phyloP scores from a whole-genome alignment of 2,888 invertebrate species.

The Drosophila barbarae region DNA sequence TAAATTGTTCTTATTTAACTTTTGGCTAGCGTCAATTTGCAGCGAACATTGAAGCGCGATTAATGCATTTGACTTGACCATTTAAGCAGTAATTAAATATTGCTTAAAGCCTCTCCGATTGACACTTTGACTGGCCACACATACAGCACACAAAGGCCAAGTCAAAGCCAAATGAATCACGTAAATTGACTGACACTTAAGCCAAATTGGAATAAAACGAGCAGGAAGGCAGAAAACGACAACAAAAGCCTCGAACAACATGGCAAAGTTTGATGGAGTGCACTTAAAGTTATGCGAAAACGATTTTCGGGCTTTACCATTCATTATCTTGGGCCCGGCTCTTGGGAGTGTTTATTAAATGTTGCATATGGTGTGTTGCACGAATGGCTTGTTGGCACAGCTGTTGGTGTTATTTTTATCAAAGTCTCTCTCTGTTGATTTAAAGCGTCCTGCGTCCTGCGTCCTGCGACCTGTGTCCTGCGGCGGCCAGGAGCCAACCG shows the following conservation, averaged over 20 bases:
- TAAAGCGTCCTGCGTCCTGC: slow-evolving; percentile 36
- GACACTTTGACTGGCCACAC: slow-evolving; percentile 42
- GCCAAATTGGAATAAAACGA: slow-evolving; percentile 37
- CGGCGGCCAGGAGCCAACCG: slow-evolving; percentile 35
- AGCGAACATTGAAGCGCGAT: slow-evolving; percentile 16
- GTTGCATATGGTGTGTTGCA: slow-evolving; percentile 13
- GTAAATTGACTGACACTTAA: slow-evolving; percentile 46
- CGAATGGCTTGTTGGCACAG: slow-evolving; percentile 34
- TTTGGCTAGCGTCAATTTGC: slow-evolving; percentile 26
- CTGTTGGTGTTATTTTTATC: slow-evolving; percentile 52
- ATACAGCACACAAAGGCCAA: slow-evolving; percentile 4
- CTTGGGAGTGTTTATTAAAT: slow-evolving; percentile 2
- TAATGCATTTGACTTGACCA: slow-evolving; percentile 25
- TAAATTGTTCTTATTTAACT: slow-evolving; percentile 3
- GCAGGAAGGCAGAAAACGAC: slow-evolving; percentile 22
- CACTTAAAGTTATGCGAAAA: slow-evolving; percentile 42
- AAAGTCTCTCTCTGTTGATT: slow-evolving; percentile 54
- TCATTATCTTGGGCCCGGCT: slow-evolving; percentile 17
- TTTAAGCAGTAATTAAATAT: slow-evolving; percentile 40
- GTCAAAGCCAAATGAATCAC: slow-evolving; percentile 31
- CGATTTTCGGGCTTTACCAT: slow-evolving; percentile 31
- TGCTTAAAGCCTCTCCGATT: slow-evolving; percentile 34
- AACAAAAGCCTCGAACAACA: slow-evolving; percentile 19
- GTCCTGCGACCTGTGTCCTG: slow-evolving; percentile 40
- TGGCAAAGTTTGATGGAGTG: slow-evolving; percentile 46